Conservation (phyloP, 2,797 vertebrate species). For the Mormyrops boulengeri region DNA sequence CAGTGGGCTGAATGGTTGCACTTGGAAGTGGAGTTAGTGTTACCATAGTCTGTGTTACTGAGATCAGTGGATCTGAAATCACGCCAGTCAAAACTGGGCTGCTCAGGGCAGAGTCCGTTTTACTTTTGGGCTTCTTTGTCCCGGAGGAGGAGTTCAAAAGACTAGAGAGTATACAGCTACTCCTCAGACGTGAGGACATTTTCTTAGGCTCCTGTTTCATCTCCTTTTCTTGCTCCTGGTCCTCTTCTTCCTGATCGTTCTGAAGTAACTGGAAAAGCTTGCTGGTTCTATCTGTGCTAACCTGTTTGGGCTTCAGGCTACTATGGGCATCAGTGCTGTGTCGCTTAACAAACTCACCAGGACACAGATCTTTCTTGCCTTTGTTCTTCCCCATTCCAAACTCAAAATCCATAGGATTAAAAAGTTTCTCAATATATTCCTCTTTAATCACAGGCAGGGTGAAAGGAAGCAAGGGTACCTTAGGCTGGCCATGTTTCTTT, state of each 20-base stretch:
- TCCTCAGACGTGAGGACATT: slow-evolving; percentile 80
- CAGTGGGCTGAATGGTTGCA: background rate
- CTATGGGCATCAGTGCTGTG: slow-evolving; percentile 63
- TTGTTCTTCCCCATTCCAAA: slow-evolving; percentile 76
- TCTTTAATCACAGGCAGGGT: slow-evolving; percentile 87
- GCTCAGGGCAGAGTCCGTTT: slow-evolving; percentile 20
- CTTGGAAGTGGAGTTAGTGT: background rate
- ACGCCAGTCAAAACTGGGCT: slow-evolving; percentile 34
- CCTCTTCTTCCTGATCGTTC: slow-evolving; percentile 16
- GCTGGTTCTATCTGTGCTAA: slow-evolving; percentile 71
- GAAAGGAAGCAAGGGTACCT: slow-evolving; percentile 70
- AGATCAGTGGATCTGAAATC: slow-evolving; percentile 39
- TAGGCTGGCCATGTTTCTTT: slow-evolving; percentile 73
- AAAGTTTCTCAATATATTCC: slow-evolving; percentile 79
- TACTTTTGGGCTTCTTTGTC: slow-evolving; percentile 39
- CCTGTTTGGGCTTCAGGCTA: slow-evolving; percentile 63
- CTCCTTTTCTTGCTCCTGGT: slow-evolving; percentile 40
- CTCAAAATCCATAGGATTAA: slow-evolving; percentile 77
- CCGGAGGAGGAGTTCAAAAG: slow-evolving; percentile 52
- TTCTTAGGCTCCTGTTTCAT: slow-evolving; percentile 55
- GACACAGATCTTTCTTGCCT: slow-evolving; percentile 46
- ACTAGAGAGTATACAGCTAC: slow-evolving; percentile 75
- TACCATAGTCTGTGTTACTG: background rate
- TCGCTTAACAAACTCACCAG: slow-evolving; percentile 57
- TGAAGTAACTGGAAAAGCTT: slow-evolving; percentile 64